phyloP scores from a whole-genome alignment of 2,797 vertebrate genomes.

The Bryconaethiops microstoma region DNA sequence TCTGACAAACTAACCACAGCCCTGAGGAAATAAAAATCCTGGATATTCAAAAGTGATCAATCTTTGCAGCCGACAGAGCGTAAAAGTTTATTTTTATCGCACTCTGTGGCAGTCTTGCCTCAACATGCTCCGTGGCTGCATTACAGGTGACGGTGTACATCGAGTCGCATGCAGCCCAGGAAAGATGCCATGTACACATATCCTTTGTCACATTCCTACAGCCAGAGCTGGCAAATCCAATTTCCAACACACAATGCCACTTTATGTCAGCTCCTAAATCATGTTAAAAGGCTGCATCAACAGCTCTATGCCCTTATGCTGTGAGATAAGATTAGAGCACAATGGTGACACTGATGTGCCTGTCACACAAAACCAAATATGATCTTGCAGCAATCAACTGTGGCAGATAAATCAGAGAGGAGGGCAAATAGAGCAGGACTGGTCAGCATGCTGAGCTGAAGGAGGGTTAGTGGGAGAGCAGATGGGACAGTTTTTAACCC shows the following conservation, averaged over 20 bases:
- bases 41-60: neutral
- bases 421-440: neutral
- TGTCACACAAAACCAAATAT: slow-evolving; percentile 1
- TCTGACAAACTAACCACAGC: neutral
- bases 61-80: neutral
- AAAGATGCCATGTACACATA: too few species aligned
- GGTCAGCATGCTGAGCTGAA: neutral
- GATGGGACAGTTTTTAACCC: neutral
- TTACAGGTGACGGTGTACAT: too few species aligned
- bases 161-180: neutral
- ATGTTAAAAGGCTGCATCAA: slow-evolving; percentile 1
- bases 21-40: neutral
- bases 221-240: neutral
- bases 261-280: slow-evolving; percentile 12
- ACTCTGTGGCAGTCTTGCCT: neutral
- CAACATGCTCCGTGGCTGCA: too few species aligned
- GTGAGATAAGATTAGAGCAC: slow-evolving; percentile 15
- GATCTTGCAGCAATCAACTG: slow-evolving; percentile 5
- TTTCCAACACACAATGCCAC: slow-evolving; percentile 24
- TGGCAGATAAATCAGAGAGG: neutral
- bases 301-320: neutral
- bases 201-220: neutral
- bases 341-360: slow-evolving; percentile 9
- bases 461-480: neutral
- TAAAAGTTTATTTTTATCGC: neutral